phyloP scores from a whole-genome alignment of 2,888 invertebrate species.

The Nebria salina region DNA sequence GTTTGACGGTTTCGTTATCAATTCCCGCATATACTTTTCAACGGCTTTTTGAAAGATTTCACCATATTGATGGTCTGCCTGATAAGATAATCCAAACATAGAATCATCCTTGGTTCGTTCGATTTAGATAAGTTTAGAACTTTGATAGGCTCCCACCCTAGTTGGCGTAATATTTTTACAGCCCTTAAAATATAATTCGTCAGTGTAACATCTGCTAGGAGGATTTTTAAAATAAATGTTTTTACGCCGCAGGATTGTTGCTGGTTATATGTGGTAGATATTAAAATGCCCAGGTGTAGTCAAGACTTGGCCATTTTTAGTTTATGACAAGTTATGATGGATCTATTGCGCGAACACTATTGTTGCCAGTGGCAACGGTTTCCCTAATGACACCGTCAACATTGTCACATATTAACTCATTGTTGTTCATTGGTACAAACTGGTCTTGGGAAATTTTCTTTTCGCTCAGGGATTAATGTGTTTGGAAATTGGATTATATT shows the following conservation, averaged over 20 bases:
- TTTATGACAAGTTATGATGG: constrained; percentile 59
- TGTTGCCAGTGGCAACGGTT: constrained; percentile 40
- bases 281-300: constrained; percentile 55
- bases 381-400: constrained; percentile 21
- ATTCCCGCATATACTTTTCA: constrained; percentile 40
- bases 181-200: constrained; percentile 49
- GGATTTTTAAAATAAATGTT: constrained; percentile 57
- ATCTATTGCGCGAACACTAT: constrained; percentile 51
- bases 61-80: constrained; percentile 28
- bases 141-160: constrained; percentile 44
- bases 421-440: constrained; percentile 5
- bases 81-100: constrained; percentile 33
- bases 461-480: neutral
- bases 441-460: constrained; percentile 25
- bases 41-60: constrained; percentile 31
- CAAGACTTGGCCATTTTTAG: constrained; percentile 19
- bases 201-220: constrained; percentile 57
- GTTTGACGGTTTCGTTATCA: constrained; percentile 36
- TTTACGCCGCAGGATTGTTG: constrained; percentile 57
- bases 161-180: constrained; percentile 4
- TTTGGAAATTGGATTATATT: neutral
- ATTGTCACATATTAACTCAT: constrained; percentile 16
- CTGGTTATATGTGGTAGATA: constrained; percentile 46
- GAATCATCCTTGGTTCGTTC: neutral
- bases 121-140: neutral